Evolutionary conservation across 2,797 vertebrate species (phyloP).

Genomic region (Siniperca obscura): DNA sequence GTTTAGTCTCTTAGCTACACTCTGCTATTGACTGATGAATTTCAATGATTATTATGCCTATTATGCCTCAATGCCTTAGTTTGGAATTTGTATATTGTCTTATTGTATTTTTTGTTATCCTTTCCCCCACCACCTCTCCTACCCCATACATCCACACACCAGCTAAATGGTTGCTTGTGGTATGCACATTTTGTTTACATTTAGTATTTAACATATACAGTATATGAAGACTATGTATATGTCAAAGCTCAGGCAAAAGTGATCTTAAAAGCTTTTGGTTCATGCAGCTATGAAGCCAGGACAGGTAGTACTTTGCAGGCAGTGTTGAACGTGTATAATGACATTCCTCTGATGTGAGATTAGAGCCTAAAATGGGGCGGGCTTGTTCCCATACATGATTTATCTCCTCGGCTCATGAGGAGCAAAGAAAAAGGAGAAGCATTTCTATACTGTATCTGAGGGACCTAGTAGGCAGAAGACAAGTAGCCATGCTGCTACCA

Average conservation of each 20-base stretch:
- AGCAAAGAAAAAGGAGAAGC: conserved; percentile 56
- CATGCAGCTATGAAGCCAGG: conserved; percentile 74
- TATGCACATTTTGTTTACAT: conserved; percentile 83
- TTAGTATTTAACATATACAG: conserved; percentile 69
- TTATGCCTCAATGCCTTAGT: conserved; percentile 83
- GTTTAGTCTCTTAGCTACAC: conserved; percentile 92
- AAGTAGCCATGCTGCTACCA: conserved; percentile 69
- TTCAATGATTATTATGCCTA: conserved; percentile 80
- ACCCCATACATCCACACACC: conserved; percentile 69
- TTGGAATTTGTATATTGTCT: conserved; percentile 72
- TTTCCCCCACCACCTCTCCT: conserved; percentile 45
- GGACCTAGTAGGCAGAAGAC: conserved; percentile 56
- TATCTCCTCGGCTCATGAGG: conserved; percentile 67
- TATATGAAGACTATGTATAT: conserved; percentile 67
- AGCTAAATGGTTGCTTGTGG: conserved; percentile 80
- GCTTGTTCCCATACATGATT: conserved; percentile 75
- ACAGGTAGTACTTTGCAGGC: conserved; percentile 71
- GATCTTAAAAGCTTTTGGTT: conserved; percentile 67
- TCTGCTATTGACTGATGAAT: conserved; percentile 79
- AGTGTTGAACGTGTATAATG: conserved; percentile 70
- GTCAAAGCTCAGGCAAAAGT: conserved; percentile 79
- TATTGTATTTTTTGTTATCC: conserved; percentile 64
- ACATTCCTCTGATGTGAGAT: conserved; percentile 82
- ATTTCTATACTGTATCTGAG: conserved; percentile 64
- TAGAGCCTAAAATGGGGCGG: conserved; percentile 74